Base-by-base conservation (phyloP, 2,113 vertebrate genomes). In the Cebus imitator region DNA sequence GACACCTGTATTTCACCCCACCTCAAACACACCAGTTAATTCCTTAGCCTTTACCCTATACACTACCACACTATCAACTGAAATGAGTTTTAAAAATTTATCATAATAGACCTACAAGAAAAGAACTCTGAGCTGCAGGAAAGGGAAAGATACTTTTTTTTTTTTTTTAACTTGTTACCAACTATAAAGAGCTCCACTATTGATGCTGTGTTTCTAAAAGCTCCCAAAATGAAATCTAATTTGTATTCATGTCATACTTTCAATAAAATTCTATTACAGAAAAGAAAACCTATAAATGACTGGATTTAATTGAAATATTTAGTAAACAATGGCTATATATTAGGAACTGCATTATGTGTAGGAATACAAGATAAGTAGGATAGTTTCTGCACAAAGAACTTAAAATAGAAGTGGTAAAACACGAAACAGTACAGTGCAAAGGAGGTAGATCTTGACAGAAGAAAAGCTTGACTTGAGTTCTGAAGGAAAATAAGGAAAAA, bases 401-500 rank as follows among this genome's bases (percentile, higher is more conserved):
- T 64, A 68, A 45, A 84, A 87, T 0, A 30, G 3, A 84, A 89
- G 18, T 73, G 3, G 6, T 78, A 8, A 88, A 73, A 94, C 35
- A 95, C n/a, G 78, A 83, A 2, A n/a, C 30, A 73, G 12, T 55
- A 92, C 83, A 6, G 32, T 37, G 11, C 17, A 70, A 73, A 82
- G 40, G 8, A 93, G 10, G 23, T 3, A 81, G 40, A 7, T 55
- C 37, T 79, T 64, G 6, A 64, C 58, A 92, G 58, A 93, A 35
- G 8, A 40, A 91, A 81, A 70, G 8, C 10, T 78, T 81, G 57
- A 25, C 32, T 6, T 79, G 35, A 58, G 61, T 43, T 93, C 40
- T 90, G 35, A 90, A 89, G 8, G 35, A 72, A 52, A 95, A 86
- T 81, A 58, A 85, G 61, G 55, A 57, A 90, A 93, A 93, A 93